phyloP scores from a whole-genome alignment of 2,888 invertebrate species.

The Chironomus tentans region DNA sequence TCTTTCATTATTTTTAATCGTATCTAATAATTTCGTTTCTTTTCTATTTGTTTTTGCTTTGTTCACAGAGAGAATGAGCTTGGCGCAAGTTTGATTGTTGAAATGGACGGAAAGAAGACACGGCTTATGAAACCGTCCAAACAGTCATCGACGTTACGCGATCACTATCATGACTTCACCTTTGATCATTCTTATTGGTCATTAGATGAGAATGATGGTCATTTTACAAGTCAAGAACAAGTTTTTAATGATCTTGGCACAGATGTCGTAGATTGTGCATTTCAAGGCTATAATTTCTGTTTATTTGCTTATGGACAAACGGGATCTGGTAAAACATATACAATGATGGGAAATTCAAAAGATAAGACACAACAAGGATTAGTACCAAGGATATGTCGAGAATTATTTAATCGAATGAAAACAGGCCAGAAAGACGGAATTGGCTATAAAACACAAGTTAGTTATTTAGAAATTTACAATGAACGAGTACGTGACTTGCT shows the following conservation, averaged over 20 bases:
- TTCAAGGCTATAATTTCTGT: slow-evolving; percentile 64
- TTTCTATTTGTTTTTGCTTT: neutral
- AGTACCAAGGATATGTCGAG: slow-evolving; percentile 78
- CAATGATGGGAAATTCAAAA: slow-evolving; percentile 77
- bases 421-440: slow-evolving; percentile 72
- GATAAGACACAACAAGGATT: slow-evolving; percentile 66
- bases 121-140: slow-evolving; percentile 55
- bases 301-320: slow-evolving; percentile 90
- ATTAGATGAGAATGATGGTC: slow-evolving; percentile 55
- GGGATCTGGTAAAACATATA: slow-evolving; percentile 76
- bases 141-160: slow-evolving; percentile 37
- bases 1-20: neutral
- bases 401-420: slow-evolving; percentile 71
- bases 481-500: slow-evolving; percentile 69
- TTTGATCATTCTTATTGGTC: slow-evolving; percentile 89
- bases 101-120: slow-evolving; percentile 79
- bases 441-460: slow-evolving; percentile 78
- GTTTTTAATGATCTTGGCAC: slow-evolving; percentile 62
- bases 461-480: slow-evolving; percentile 79
- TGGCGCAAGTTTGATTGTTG: slow-evolving; percentile 71
- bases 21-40: neutral
- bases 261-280: slow-evolving; percentile 65
- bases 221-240: slow-evolving; percentile 75
- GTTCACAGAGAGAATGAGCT: slow-evolving; percentile 65
- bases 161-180: slow-evolving; percentile 74